Evolutionary conservation across 2,113 vertebrate species (phyloP).

Genomic region (Potamarius usumacintae): DNA sequence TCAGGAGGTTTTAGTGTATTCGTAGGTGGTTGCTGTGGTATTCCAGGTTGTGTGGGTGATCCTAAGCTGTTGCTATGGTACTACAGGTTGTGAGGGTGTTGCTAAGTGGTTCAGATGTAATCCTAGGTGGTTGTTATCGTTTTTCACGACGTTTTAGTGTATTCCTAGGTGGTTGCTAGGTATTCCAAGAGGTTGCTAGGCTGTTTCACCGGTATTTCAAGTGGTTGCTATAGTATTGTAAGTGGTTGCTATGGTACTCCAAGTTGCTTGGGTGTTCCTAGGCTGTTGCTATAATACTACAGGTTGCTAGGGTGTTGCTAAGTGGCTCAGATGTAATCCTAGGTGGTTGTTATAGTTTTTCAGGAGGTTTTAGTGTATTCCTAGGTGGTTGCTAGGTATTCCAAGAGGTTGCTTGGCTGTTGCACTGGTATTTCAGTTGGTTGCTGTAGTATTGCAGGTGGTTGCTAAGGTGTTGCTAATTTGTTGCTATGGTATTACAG

Average conservation of each 20-base stretch:
- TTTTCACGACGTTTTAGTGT: no score
- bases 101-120: no score
- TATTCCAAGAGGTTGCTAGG: background rate
- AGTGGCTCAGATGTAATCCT: background rate
- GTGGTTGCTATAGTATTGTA: background rate
- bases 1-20: background rate
- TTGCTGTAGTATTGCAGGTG: background rate
- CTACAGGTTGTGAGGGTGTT: background rate
- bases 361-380: background rate
- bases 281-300: background rate
- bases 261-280: background rate
- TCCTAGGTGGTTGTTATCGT: no score
- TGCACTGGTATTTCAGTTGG: background rate
- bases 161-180: no score
- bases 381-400: background rate
- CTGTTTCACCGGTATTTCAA: background rate
- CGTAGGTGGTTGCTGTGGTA: background rate
- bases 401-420: background rate
- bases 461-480: background rate
- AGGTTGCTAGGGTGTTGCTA: background rate
- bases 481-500: background rate
- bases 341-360: background rate
- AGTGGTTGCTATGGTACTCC: background rate
- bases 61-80: background rate
- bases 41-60: background rate